A percentile compares a stretch with the other conserved stretches of the same genome.
These are phyloP conservation scores for Magallana gigas DNA, from an alignment of 1,140 invertebrate genomes.

Conservation along the genomic window DNA sequence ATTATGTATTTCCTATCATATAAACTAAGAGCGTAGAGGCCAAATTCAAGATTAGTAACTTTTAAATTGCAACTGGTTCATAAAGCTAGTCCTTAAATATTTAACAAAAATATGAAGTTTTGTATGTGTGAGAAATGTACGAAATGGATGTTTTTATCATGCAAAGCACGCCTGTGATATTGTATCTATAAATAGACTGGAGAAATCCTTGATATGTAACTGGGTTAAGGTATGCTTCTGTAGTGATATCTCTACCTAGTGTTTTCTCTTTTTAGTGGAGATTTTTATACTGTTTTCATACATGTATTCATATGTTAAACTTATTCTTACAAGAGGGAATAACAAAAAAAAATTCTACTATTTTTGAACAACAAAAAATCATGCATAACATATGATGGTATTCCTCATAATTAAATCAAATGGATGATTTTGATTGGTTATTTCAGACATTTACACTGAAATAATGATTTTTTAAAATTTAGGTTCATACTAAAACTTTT, in stretches of 20 bases:
- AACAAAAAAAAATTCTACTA: background rate
- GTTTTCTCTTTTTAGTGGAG: background rate
- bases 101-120: background rate
- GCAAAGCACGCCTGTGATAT: slow-evolving; percentile 2
- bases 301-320: background rate
- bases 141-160: background rate
- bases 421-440: background rate
- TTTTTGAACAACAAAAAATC: too few species aligned
- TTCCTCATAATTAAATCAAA: background rate
- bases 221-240: background rate
- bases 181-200: background rate
- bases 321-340: background rate
- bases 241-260: background rate
- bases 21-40: too few species aligned
- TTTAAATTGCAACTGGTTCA: background rate
- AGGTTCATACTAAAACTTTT: background rate
- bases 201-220: background rate
- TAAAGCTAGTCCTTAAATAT: slow-evolving; percentile 1
- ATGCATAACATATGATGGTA: background rate
- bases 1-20: too few species aligned
- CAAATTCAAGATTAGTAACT: too few species aligned
- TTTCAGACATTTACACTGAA: slow-evolving; percentile 36
- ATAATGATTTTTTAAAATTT: background rate
- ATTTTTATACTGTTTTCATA: background rate
- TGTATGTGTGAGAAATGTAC: background rate